Evolutionary conservation across 1,140 invertebrate species (phyloP), one percentile per base, ranked within the genome.

Genomic region (Ceratosolen solmsi): DNA sequence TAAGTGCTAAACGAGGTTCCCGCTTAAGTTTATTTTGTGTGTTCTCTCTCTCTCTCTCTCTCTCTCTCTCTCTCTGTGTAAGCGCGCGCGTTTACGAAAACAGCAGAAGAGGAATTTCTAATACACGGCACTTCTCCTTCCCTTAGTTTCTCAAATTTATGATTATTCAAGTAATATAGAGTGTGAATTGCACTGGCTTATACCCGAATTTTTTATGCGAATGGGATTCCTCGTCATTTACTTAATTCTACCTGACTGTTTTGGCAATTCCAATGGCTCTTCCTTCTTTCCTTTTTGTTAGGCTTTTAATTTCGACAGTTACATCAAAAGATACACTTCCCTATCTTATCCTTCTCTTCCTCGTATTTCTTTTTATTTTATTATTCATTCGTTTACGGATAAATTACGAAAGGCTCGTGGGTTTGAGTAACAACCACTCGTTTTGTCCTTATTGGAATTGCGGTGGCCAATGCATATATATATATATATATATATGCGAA

Each of bases 11-110:
- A 63, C 68, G 38, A 71, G 38, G 20, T 51, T 76, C 58, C 17
- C 33, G 38, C 63, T 78, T 78, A 68, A 68, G 68, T 78, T 78
- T 77, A 77, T 33, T 30, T 46, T 13, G n/a, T 25, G 46, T 51
- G 46, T 78, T 78, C 68, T 46, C 60, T 36, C 30, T 38, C 25
- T n/a, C n/a, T n/a, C n/a, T n/a, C n/a, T n/a, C n/a, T n/a, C n/a
- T n/a, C n/a, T n/a, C n/a, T n/a, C n/a, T n/a, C n/a, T n/a, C 17
- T 25, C 33, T 1, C n/a, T 0, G 2, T 70, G 4, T 1, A 41
- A 17, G 3, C 60, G 30, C 25, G n/a, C n/a, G n/a, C n/a, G n/a
- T n/a, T 46, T 7, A 46, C 41, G 41, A 46, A 15, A 15, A 54
- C 9, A 22, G 20, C 15, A n/a, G 27, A 17, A 33, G 4, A 33